A percentile compares a stretch with the other conserved stretches of the same genome.
Conservation (phyloP, 2,797 vertebrate species). For the Coranthus polyacanthus region DNA sequence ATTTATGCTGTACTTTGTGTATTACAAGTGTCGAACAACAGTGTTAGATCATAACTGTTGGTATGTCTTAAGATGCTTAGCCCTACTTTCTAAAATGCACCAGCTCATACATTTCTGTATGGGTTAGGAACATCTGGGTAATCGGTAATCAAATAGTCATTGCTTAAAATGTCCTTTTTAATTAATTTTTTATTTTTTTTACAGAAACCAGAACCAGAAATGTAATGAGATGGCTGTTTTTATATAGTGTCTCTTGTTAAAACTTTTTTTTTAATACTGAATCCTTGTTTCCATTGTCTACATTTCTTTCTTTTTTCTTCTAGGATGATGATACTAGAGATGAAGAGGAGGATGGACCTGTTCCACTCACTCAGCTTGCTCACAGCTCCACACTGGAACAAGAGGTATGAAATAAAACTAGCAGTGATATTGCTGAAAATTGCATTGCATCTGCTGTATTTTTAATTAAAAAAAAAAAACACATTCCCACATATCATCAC, state of each 20-base stretch:
- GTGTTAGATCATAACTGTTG: constrained; percentile 8
- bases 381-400: constrained; percentile 80
- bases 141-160: no score
- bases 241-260: neutral
- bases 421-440: no score
- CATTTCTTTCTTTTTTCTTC: constrained; percentile 8
- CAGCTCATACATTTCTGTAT: constrained; percentile 20
- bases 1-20: constrained; percentile 22
- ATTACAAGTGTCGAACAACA: constrained; percentile 11
- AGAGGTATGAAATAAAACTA: constrained; percentile 71
- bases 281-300: constrained; percentile 5
- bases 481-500: no score
- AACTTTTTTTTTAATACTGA: neutral
- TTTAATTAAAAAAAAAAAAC: no score
- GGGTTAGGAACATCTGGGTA: no score
- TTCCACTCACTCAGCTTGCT: constrained; percentile 71
- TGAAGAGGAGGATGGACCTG: constrained; percentile 73
- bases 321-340: constrained; percentile 64
- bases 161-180: no score
- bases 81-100: constrained; percentile 1
- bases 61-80: constrained; percentile 5
- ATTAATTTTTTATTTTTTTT: no score
- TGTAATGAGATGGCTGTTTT: neutral
- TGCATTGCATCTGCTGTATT: no score
- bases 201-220: constrained; percentile 7